phyloP scores from a whole-genome alignment of 2,113 vertebrate genomes.

The Phasianus colchicus region DNA sequence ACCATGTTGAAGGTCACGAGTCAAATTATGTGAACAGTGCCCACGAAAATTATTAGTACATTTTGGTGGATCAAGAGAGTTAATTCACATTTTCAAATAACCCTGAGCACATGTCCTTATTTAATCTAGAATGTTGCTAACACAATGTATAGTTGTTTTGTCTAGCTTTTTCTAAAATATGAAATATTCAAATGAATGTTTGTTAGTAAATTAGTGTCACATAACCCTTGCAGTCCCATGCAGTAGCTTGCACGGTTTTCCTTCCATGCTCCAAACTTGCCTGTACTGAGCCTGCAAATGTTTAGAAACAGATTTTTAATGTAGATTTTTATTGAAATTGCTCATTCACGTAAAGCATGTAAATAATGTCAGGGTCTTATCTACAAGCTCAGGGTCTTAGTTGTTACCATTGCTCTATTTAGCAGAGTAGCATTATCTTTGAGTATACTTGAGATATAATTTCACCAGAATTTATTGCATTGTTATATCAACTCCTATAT shows the following conservation, averaged over 20 bases:
- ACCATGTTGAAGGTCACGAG: fast-evolving
- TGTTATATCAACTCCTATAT: conserved; percentile 65
- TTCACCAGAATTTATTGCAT: conserved; percentile 33
- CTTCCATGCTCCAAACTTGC: background rate
- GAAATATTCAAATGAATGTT: background rate
- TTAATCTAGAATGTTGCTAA: background rate
- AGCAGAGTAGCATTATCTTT: background rate
- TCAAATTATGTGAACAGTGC: background rate
- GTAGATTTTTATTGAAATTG: background rate
- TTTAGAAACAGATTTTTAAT: background rate
- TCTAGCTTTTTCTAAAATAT: background rate
- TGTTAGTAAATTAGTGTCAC: background rate
- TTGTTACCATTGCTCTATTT: background rate
- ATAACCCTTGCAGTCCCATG: background rate
- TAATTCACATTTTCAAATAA: background rate
- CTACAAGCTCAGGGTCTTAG: background rate
- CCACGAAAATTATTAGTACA: background rate
- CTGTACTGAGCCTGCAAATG: background rate
- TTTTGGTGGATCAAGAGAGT: background rate
- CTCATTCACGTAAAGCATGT: background rate
- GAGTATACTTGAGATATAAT: conserved; percentile 19
- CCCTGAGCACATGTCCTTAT: background rate
- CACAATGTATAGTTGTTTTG: background rate
- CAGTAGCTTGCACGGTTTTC: background rate
- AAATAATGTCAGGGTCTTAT: background rate